Conservation (phyloP, 2,113 vertebrate species). For the Atherinomorus stipes region DNA sequence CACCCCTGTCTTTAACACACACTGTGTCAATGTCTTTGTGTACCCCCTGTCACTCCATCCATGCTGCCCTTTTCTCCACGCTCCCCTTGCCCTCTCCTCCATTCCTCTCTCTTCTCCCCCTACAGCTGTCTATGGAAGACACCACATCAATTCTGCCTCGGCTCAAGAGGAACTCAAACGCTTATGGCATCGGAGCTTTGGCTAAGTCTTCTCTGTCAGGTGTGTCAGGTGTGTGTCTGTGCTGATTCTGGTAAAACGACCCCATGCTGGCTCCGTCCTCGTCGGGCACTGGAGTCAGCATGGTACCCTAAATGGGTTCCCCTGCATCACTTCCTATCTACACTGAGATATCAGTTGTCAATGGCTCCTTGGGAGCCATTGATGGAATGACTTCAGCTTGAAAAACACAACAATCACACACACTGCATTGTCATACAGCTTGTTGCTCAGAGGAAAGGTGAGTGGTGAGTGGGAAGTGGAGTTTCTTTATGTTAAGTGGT, state of each 20-base stretch:
- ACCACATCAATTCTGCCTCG: slow-evolving; percentile 98
- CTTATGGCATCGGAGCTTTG: slow-evolving; percentile 97
- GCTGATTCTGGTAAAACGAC: slow-evolving; percentile 84
- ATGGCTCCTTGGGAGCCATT: slow-evolving; percentile 80
- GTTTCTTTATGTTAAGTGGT: slow-evolving; percentile 71
- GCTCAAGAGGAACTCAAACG: slow-evolving; percentile 96
- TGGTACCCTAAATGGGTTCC: slow-evolving; percentile 84
- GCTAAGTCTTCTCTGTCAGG: slow-evolving; percentile 99
- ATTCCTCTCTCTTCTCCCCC: slow-evolving; percentile 70
- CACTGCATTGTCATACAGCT: slow-evolving; percentile 63
- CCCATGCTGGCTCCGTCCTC: slow-evolving; percentile 83
- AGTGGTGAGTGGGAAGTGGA: slow-evolving; percentile 75
- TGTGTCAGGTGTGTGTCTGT: slow-evolving; percentile 91
- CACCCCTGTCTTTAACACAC: slow-evolving; percentile 72
- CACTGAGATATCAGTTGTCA: slow-evolving; percentile 74
- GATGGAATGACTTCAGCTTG: slow-evolving; percentile 67
- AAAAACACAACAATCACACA: slow-evolving; percentile 53
- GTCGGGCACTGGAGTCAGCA: slow-evolving; percentile 78
- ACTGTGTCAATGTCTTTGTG: slow-evolving; percentile 65
- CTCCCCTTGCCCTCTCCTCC: slow-evolving; percentile 49
- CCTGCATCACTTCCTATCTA: slow-evolving; percentile 75
- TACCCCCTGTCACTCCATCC: slow-evolving; percentile 68
- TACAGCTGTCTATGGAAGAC: slow-evolving; percentile 98
- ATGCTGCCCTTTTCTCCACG: slow-evolving; percentile 63
- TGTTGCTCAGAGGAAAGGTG: slow-evolving; percentile 73